These are phyloP conservation scores for Polymixis flavicincta DNA, from an alignment of 2,888 invertebrate genomes.

Conservation along the genomic window DNA sequence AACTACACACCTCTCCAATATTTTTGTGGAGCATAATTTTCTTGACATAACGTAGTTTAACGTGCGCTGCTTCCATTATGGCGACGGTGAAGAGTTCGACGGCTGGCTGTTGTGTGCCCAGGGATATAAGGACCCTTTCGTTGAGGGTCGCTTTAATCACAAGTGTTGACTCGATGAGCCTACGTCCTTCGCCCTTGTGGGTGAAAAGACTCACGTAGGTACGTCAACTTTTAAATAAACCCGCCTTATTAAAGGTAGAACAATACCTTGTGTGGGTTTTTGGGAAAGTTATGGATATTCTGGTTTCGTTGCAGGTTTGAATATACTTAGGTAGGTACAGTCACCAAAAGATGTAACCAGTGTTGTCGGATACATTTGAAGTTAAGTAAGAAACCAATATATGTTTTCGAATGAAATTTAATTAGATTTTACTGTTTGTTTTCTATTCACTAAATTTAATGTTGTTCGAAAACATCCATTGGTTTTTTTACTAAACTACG, in stretches of 20 bases:
- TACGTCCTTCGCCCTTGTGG: slow-evolving; percentile 60
- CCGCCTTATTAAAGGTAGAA: slow-evolving; percentile 24
- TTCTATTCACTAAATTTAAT: too few species aligned
- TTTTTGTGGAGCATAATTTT: slow-evolving; percentile 53
- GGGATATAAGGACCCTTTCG: slow-evolving; percentile 78
- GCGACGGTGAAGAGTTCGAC: slow-evolving; percentile 79
- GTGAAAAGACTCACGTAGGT: slow-evolving; percentile 67
- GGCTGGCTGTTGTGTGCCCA: slow-evolving; percentile 83
- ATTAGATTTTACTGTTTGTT: too few species aligned
- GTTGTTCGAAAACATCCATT: too few species aligned
- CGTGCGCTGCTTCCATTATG: slow-evolving; percentile 80
- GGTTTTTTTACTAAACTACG: too few species aligned
- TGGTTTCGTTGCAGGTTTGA: slow-evolving; percentile 27
- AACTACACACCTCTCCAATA: slow-evolving; percentile 19
- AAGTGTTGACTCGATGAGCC: slow-evolving; percentile 82
- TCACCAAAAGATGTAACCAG: too few species aligned
- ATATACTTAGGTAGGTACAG: neutral
- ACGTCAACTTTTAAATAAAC: slow-evolving; percentile 47
- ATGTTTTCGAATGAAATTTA: too few species aligned
- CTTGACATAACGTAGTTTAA: slow-evolving; percentile 67
- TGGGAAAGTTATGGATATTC: slow-evolving; percentile 10
- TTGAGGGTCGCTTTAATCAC: slow-evolving; percentile 86
- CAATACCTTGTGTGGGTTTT: slow-evolving; percentile 15
- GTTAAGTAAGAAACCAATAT: too few species aligned
- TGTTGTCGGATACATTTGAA: too few species aligned